Percentiles rank a stretch among this genome's conserved stretches.
Conservation (phyloP, 2,888 invertebrate species). For the Acanthopleura granulata region DNA sequence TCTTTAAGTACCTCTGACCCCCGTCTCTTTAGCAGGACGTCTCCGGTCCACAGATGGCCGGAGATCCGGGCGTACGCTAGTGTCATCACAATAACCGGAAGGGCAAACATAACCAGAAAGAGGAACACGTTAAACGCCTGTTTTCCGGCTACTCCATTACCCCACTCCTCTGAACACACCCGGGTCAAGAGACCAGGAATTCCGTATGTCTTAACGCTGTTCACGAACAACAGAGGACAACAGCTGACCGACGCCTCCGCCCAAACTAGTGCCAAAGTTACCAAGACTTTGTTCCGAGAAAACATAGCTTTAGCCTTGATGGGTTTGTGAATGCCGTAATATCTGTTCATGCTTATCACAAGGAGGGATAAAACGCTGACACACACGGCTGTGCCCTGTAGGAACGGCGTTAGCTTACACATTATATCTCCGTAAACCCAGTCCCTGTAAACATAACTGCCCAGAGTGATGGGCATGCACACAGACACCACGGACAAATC, state of each 20-base stretch:
- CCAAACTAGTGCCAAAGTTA: constrained; percentile 50
- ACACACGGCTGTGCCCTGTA: constrained; percentile 51
- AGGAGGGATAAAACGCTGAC: constrained; percentile 54
- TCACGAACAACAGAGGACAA: constrained; percentile 50
- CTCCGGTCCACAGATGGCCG: constrained; percentile 46
- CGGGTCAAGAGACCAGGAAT: constrained; percentile 38
- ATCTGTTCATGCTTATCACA: constrained; percentile 51
- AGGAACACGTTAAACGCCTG: constrained; percentile 50
- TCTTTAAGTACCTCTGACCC: constrained; percentile 22
- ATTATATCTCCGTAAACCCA: constrained; percentile 50
- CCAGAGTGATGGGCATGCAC: constrained; percentile 54
- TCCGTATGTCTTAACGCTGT: constrained; percentile 36
- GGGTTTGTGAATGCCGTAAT: constrained; percentile 49
- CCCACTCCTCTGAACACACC: constrained; percentile 51
- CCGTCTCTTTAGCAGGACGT: constrained; percentile 30
- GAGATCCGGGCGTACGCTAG: constrained; percentile 48
- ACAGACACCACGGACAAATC: constrained; percentile 53
- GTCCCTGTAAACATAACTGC: constrained; percentile 48
- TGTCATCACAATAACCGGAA: constrained; percentile 49
- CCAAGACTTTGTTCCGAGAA: constrained; percentile 40
- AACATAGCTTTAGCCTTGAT: constrained; percentile 48
- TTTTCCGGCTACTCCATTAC: constrained; percentile 29
- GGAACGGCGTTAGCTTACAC: constrained; percentile 50
- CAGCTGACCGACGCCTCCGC: constrained; percentile 41
- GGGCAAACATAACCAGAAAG: constrained; percentile 44